Evolutionary conservation across 2,888 invertebrate genomes (phyloP), one percentile per base, ranked within the genome.

Genomic region (Zaprionus lineosus): DNA sequence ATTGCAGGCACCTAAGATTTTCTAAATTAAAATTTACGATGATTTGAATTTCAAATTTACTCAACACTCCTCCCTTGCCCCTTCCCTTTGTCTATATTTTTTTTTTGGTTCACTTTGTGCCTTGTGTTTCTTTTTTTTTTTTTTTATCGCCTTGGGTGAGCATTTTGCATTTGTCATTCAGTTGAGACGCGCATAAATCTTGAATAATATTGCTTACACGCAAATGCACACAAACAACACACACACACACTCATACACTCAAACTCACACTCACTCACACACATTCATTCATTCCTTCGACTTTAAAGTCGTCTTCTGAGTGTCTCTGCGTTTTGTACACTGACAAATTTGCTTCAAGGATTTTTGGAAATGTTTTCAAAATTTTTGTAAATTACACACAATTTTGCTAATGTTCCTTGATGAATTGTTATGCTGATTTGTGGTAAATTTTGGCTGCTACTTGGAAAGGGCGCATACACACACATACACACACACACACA

Each of bases 11-110:
- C 44, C 53, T 18, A 57, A 60, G 64, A 56, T 60, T 48, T 55
- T 50, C 50, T 72, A 77, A 77, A 82, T 82, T 84, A 82, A 69
- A 84, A 82, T 84, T 82, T 84, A 82, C 78, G 50, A 63, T 58
- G 58, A 82, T 82, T 82, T 84, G 84, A 78, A 82, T 78, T 82
- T 67, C 67, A 82, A 82, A 82, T 82, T 41, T 29, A 16, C 24
- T 41, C n/a, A 11, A 11, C 41, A 34, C 47, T 39, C 39, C 21
- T 60, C 41, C 36, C 14, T 39, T n/a, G 34, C 5, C 5, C 21
- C 8, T 50, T 57, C 43, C 16, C 2, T 28, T 11, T 16, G 15
- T 33, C 8, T 43, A 28, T n/a, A 29, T 28, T 12, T 24, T 34
- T 58, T 58, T 55, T 44, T 24, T 12, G 16, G 46, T 21, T 37